Base-by-base conservation (phyloP, 2,797 vertebrate species). In the Sebastes oblongus region DNA sequence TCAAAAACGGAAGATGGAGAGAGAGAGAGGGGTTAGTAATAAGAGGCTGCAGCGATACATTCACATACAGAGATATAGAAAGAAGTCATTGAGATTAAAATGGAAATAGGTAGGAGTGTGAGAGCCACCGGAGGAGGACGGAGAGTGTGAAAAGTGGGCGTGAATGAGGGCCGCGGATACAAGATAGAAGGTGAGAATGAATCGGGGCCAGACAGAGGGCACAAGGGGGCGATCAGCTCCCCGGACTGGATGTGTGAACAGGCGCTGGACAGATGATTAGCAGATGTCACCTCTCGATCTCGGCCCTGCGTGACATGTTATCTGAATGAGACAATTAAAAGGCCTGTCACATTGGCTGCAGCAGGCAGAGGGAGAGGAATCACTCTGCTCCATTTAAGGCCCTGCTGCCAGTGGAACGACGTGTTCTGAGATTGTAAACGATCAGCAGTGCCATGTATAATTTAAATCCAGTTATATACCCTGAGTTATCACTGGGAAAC, bases 251-350 rank as follows among this genome's bases (percentile, higher is more conserved):
- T 66, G 88, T 89, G 90, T 83, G 89, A 90, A 90, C 71, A 67
- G 66, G 78, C 1, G 16, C 55, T 50, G 80, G 89, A 88, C 88
- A 87, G 87, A 88, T 88, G 87, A 93, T 91, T 81, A 91, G 88
- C 80, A 82, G 82, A 83, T 86, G 90, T 86, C 88, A 73, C 59
- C 9, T 25, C 30, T 22, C 9, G 3, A 66, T 68, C 74, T 68
- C 22, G 30, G 69, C 62, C 60, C 74, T 13, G 62, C 14, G 16
- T 64, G 83, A 90, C 88, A 50, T 34, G 83, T 75, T 72, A 87
- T 88, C 89, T 80, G 80, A 80, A 89, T 75, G 85, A 86, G 66
- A 82, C 64, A 60, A 88, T 90, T 86, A 86, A 85, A 86, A 83
- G 5, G 56, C 52, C 77, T 36, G 80, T 87, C 84, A 86, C 72